Evolutionary conservation across 2,797 vertebrate species (phyloP), one percentile per base, ranked within the genome.

Genomic region (Danio tinwini): DNA sequence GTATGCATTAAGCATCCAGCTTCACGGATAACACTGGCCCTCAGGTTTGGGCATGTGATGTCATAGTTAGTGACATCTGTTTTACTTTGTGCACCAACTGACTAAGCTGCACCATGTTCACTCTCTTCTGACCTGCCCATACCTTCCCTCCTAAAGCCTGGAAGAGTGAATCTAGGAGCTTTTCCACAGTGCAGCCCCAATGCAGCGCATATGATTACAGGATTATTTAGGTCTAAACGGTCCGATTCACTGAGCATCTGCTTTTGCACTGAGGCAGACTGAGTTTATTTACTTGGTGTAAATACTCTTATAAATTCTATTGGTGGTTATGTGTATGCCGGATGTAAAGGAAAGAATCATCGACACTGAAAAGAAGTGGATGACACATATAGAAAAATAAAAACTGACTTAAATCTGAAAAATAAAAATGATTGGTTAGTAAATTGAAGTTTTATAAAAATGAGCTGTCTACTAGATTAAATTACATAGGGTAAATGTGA

Each of bases 11-110:
- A 59, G 12, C 44, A 69, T 69, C 19, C 42, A 19, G 29, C 55
- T 40, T 50, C 29, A 61, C n/a, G 42, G 64, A 69, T 78, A 78
- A 70, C 5, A 13, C 39, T 44, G 45, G 8, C 64, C 65, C 76
- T 78, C 65, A 70, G 45, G 65, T 78, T 78, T 52, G 55, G 53
- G 53, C 76, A 63, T n/a, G 77, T 72, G 68, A 79, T 71, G 14
- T 68, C 29, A 49, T 29, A 16, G 76, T 59, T 58, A 40, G 10
- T 5, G 14, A 53, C 76, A 62, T 71, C 67, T 78, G 76, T 63
- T 64, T 65, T 76, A 65, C 49, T 74, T 14, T 4, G 14, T 61
- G 71, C 37, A 64, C 47, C 59, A 64, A 64, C 50, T 55, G 12
- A 13, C 61, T 70, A 52, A 71, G 45, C 64, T 50, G 29, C n/a